These are phyloP conservation scores for Tautogolabrus adspersus DNA, from an alignment of 2,113 vertebrate species.

Conservation along the genomic window DNA sequence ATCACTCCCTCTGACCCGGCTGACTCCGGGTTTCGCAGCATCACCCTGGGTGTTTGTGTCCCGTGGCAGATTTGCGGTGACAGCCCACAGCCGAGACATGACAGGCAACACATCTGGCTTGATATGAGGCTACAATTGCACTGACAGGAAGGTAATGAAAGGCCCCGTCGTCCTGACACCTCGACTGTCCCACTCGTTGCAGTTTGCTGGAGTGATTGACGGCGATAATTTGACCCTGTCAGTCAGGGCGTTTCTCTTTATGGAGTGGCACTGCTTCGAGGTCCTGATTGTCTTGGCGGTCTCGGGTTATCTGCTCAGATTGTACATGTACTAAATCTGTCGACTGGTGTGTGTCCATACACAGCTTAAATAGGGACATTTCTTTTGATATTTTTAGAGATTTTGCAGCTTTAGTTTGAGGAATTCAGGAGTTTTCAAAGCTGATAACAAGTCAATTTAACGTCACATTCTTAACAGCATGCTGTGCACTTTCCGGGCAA, in stretches of 20 bases:
- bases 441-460: neutral
- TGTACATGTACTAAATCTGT: conserved; percentile 16
- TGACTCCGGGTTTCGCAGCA: conserved; percentile 18
- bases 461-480: neutral
- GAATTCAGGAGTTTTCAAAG: neutral
- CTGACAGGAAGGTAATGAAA: conserved; percentile 75
- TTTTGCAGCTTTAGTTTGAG: neutral
- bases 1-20: conserved; percentile 18
- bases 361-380: neutral
- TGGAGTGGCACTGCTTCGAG: neutral
- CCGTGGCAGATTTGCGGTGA: conserved; percentile 64
- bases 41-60: conserved; percentile 48
- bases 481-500: conserved; percentile 1
- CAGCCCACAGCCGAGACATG: conserved; percentile 53
- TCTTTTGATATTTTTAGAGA: neutral
- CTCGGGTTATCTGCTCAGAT: conserved; percentile 30
- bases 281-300: conserved; percentile 20
- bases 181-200: conserved; percentile 20
- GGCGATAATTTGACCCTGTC: conserved; percentile 65
- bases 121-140: conserved; percentile 55
- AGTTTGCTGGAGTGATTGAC: conserved; percentile 54
- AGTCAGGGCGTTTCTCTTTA: conserved; percentile 27
- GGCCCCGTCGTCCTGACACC: conserved; percentile 39
- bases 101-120: conserved; percentile 67
- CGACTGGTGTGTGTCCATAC: conserved; percentile 2